Percentiles rank a stretch among this genome's conserved stretches.
These are phyloP conservation scores for Metalampra italica DNA, from an alignment of 2,888 invertebrate genomes.

Conservation along the genomic window DNA sequence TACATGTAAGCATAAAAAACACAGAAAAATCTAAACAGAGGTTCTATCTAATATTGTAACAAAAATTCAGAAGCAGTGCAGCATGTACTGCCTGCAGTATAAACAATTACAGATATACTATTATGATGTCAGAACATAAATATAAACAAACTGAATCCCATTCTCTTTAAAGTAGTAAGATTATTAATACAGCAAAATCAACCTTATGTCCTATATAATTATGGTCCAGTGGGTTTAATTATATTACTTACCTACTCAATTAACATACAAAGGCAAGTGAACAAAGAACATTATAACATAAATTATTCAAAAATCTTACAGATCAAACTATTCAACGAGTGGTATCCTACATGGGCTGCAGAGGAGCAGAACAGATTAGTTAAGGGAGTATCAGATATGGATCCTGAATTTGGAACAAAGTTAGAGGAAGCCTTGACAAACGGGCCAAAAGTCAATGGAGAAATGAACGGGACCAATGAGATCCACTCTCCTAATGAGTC, in stretches of 20 bases:
- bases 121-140: no score
- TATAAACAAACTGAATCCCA: no score
- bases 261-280: background rate
- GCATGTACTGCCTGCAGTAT: no score
- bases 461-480: conserved; percentile 55
- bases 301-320: conserved; percentile 37
- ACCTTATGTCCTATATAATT: no score
- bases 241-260: background rate
- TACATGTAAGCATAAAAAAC: background rate
- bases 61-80: no score
- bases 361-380: conserved; percentile 85
- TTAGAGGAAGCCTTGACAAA: conserved; percentile 71
- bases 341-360: conserved; percentile 88
- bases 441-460: conserved; percentile 51
- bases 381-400: conserved; percentile 83
- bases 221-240: no score
- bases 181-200: no score
- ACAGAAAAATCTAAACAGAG: background rate
- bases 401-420: conserved; percentile 84
- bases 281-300: background rate
- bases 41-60: no score
- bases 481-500: conserved; percentile 37
- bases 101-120: no score
- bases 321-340: conserved; percentile 90
- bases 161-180: no score